Percentiles rank a stretch among this genome's conserved stretches.
Conservation (phyloP, 2,888 invertebrate genomes). For the Venusia cambrica region DNA sequence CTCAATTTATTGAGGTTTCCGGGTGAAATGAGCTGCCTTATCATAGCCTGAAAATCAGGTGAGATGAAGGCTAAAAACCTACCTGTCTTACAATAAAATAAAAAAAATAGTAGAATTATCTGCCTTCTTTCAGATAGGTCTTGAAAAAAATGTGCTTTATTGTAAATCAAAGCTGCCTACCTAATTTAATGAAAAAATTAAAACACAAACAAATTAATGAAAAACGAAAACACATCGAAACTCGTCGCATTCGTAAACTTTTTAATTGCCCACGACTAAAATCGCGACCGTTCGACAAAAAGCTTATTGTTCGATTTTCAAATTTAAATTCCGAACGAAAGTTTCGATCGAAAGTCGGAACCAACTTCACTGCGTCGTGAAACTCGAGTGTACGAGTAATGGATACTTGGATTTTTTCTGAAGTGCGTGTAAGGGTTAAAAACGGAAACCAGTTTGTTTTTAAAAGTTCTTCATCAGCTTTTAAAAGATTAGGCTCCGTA, state of each 20-base stretch:
- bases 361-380: conserved; percentile 53
- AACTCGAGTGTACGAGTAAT: conserved; percentile 46
- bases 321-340: conserved; percentile 55
- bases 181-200: conserved; percentile 4
- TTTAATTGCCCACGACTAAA: conserved; percentile 70
- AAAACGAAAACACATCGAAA: conserved; percentile 36
- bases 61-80: too few relatives aligned
- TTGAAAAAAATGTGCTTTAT: not conserved
- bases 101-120: not conserved
- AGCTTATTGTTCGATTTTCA: conserved; percentile 65
- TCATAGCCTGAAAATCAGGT: too few relatives aligned
- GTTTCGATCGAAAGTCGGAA: conserved; percentile 40
- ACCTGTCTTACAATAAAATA: too few relatives aligned
- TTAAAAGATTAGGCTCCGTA: too few relatives aligned
- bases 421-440: conserved; percentile 43
- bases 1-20: too few relatives aligned
- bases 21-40: too few relatives aligned
- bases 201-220: conserved; percentile 27
- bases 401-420: conserved; percentile 45
- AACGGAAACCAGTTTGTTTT: conserved; percentile 34
- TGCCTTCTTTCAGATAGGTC: not conserved
- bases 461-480: conserved; percentile 26
- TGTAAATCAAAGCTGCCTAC: not conserved
- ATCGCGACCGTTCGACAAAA: conserved; percentile 65
- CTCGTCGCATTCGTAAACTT: conserved; percentile 56